Conservation (phyloP, 2,797 vertebrate species). For the Coccyzus lansbergi region DNA sequence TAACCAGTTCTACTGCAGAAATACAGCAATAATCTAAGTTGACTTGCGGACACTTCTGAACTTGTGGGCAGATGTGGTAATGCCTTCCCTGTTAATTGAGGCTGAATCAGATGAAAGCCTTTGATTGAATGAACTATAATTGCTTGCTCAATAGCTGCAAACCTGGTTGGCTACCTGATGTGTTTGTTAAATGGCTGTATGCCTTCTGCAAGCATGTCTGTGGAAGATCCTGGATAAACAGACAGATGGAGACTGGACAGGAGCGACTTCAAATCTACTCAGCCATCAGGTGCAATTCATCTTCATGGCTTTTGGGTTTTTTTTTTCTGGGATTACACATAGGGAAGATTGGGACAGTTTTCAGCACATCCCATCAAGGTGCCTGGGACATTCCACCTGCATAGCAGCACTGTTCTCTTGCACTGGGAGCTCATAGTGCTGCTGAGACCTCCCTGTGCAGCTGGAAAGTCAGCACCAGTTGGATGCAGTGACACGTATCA, state of each 20-base stretch:
- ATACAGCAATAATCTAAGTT: conserved; percentile 47
- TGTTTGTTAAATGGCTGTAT: neutral
- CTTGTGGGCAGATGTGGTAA: conserved; percentile 28
- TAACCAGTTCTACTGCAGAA: conserved; percentile 68
- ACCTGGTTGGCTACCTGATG: conserved; percentile 10
- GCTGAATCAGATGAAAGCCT: conserved; percentile 47
- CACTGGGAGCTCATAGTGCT: neutral
- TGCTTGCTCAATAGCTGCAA: conserved; percentile 33
- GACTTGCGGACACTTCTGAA: conserved; percentile 52
- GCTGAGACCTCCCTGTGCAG: neutral
- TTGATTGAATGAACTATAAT: conserved; percentile 43
- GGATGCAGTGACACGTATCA: neutral
- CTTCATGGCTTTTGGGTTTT: fast-evolving
- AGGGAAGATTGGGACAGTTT: neutral
- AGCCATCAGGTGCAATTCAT: neutral
- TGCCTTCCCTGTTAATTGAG: conserved; percentile 56
- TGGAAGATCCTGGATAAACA: neutral
- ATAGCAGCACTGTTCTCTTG: no score
- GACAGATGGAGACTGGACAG: neutral
- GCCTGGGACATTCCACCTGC: no score
- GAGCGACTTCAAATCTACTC: neutral
- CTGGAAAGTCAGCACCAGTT: fast-evolving
- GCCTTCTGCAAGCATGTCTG: neutral
- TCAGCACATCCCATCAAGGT: neutral
- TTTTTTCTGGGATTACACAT: neutral